Base-by-base conservation (phyloP, 2,888 invertebrate species). In the Neoitamus cyanurus region DNA sequence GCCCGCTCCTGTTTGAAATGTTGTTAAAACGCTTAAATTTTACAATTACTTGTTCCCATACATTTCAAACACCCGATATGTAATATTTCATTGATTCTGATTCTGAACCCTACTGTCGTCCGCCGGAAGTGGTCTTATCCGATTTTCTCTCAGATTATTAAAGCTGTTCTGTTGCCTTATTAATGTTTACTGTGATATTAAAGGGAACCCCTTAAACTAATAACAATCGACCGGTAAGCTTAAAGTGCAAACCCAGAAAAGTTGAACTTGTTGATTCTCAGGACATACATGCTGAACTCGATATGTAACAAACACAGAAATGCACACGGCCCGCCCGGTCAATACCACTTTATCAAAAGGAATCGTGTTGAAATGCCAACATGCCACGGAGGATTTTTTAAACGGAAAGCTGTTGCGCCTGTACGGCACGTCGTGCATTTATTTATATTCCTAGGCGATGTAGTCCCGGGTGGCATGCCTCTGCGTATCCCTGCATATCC, bases 311-410 rank as follows among this genome's bases (percentile, higher is more conserved):
- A 42, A 28, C 4, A 36, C 20, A 20, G 31, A 34, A 80, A 68
- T 80, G 34, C 68, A 80, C 6, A 20, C 48, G 37, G 77, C 28
- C 13, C 15, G 7, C 68, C 68, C 9, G 11, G 80, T 36, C 80
- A 36, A 80, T 80, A 36, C 80, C 36, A 13, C 25, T 80, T 68
- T 80, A 80, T 80, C 68, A 80, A 31, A 68, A 58, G 80, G 34
- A 80, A n/a, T 80, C 80, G 68, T 80, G 68, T 68, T 80, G 80
- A 80, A 80, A 80, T 80, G 80, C 68, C 36, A 48, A 80, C 58
- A 80, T 80, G 80, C 68, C 36, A 48, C 15, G 48, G n/a, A 42
- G n/a, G n/a, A 15, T 34, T 48, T 68, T 80, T 80, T 80, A 36
- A 68, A 68, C 80, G 68, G 68, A 80, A 80, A 80, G 25, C 80